These are phyloP conservation scores for Macroramphosus scolopax DNA, from an alignment of 2,797 vertebrate species.

Conservation along the genomic window DNA sequence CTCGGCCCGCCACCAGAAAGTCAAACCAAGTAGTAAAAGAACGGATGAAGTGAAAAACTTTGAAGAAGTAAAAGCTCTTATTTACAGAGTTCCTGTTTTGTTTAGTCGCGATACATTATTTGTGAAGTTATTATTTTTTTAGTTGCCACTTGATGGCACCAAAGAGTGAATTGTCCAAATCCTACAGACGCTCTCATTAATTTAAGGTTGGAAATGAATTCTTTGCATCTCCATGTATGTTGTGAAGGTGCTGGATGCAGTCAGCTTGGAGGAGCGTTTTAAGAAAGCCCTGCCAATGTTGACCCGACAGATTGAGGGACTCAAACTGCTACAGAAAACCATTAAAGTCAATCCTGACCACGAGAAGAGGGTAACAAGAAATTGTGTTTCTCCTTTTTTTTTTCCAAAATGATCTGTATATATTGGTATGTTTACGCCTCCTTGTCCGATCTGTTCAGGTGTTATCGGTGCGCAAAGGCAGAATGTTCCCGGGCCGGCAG, in stretches of 20 bases:
- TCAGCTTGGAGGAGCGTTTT: conserved; percentile 91
- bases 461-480: conserved; percentile 78
- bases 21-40: no score
- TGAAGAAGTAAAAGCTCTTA: no score
- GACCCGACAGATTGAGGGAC: conserved; percentile 91
- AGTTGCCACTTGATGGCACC: no score
- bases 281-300: conserved; percentile 91
- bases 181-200: not conserved
- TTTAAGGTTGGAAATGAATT: not conserved
- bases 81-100: no score
- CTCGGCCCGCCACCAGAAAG: not conserved
- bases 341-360: conserved; percentile 85
- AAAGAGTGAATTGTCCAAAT: not conserved
- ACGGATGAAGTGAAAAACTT: no score
- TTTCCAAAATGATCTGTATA: accelerated
- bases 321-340: conserved; percentile 92
- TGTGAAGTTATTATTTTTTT: no score
- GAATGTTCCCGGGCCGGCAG: conserved; percentile 76
- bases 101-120: no score
- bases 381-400: not conserved
- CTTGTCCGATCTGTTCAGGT: conserved; percentile 68
- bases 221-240: not conserved
- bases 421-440: not conserved
- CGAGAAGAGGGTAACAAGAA: conserved; percentile 84
- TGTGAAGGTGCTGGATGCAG: conserved; percentile 88